Evolutionary conservation across 2,797 vertebrate genomes (phyloP).

Genomic region (Melanogrammus aeglefinus): DNA sequence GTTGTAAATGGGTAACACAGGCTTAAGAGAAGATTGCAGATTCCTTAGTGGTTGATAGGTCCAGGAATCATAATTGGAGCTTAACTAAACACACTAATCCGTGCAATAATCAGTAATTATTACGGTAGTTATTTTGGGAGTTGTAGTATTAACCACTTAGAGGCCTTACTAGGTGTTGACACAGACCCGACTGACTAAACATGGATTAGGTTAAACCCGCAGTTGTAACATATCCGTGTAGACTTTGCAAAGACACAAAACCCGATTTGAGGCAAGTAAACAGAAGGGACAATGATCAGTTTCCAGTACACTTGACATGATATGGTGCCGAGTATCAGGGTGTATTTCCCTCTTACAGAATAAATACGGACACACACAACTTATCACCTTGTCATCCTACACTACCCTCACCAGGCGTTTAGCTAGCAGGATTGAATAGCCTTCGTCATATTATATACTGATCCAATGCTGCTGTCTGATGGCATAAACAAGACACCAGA

Average conservation of each 20-base stretch:
- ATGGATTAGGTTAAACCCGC: background rate
- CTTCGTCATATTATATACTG: background rate
- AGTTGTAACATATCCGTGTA: background rate
- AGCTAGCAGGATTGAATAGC: background rate
- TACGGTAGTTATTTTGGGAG: background rate
- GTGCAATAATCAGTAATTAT: background rate
- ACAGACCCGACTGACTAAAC: background rate
- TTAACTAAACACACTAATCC: background rate
- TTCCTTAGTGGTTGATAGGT: background rate
- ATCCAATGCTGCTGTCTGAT: constrained; percentile 9
- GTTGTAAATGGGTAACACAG: background rate
- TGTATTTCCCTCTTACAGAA: background rate
- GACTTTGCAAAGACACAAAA: background rate
- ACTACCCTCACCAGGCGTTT: constrained; percentile 8
- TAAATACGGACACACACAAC: background rate
- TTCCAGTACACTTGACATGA: background rate
- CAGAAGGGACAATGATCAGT: background rate
- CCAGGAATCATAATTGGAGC: background rate
- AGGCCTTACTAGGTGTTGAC: background rate
- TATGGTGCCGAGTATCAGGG: background rate
- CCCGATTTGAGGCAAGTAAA: background rate
- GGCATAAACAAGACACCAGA: constrained; percentile 8
- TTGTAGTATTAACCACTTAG: background rate
- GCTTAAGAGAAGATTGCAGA: background rate
- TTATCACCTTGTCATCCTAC: background rate